Base-by-base conservation (phyloP, 2,113 vertebrate genomes). In the Puntigrus tetrazona region DNA sequence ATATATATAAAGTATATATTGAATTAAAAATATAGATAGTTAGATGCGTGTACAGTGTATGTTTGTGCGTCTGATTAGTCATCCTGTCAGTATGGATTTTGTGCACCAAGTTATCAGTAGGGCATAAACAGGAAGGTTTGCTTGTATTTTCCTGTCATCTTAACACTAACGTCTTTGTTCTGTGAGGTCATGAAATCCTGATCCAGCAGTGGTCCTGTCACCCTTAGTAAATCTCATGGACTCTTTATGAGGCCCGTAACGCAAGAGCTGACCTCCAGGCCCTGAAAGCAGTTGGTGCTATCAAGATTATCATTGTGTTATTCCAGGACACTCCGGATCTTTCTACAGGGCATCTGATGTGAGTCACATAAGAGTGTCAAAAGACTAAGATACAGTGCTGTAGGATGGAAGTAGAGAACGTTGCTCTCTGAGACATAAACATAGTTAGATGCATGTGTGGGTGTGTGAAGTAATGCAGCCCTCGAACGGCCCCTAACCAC, bases 61-160 rank as follows among this genome's bases (percentile, higher is more conserved):
- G 55, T n/a, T n/a, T 73, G 65, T 78, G 74, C 38, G 25, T 78
- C 41, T 25, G 76, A 65, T 82, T 79, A 72, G 73, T 45, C 77
- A 84, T 79, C 63, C 45, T 82, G 72, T 67, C 43, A 55, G 27
- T 78, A 20, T 76, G 70, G 50, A 84, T 87, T n/a, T 87, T 77
- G 61, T 82, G 2, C 25, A 80, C 16, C 45, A 69, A 7, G 43
- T 70, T 43, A 52, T 70, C 29, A 69, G 10, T 43, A 3, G 27
- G 29, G 79, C 27, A 81, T 47, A 65, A 31, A 50, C 63, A 31
- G 57, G 5, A 22, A 27, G 3, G n/a, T 65, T 81, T 81, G 63
- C 79, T 81, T 81, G 41, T 29, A 81, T 47, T 65, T 76, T 27
- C n/a, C 55, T 47, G 16, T 67, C 29, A 50, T 81, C 43, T n/a